A percentile compares a stretch with the other conserved stretches of the same genome.
Evolutionary conservation across 2,113 vertebrate genomes (phyloP).

Genomic region (Odontesthes bonariensis): DNA sequence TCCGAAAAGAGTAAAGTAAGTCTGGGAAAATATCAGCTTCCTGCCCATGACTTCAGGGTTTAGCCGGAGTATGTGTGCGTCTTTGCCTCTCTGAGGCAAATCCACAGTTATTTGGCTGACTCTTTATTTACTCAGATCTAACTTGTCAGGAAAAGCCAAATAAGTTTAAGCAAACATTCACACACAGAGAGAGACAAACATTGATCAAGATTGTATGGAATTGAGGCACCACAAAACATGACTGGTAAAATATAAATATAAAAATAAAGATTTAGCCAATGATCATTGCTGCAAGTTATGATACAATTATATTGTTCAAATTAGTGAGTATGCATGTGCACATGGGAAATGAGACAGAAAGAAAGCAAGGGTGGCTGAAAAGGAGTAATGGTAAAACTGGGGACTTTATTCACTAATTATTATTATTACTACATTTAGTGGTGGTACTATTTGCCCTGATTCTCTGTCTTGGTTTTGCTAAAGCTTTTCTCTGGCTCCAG

Average conservation of each 20-base stretch:
- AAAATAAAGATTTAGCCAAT: background rate
- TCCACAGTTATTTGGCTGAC: constrained; percentile 34
- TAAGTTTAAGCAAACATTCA: background rate
- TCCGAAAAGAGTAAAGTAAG: constrained; percentile 60
- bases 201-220: background rate
- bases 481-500: background rate
- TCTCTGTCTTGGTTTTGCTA: background rate
- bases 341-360: background rate
- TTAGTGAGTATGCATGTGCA: background rate
- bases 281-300: background rate
- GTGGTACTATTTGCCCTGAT: no score
- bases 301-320: background rate
- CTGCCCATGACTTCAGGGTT: constrained; percentile 65
- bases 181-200: background rate
- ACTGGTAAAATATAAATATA: background rate
- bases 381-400: background rate
- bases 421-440: no score
- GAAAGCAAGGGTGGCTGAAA: background rate
- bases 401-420: no score
- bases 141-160: constrained; percentile 48
- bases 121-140: constrained; percentile 66
- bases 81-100: constrained; percentile 29
- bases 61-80: constrained; percentile 40
- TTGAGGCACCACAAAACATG: background rate
- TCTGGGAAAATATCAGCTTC: constrained; percentile 81